Percentiles rank a stretch among this genome's conserved stretches.
Conservation (phyloP, 2,888 invertebrate species). For the Volucella inanis region DNA sequence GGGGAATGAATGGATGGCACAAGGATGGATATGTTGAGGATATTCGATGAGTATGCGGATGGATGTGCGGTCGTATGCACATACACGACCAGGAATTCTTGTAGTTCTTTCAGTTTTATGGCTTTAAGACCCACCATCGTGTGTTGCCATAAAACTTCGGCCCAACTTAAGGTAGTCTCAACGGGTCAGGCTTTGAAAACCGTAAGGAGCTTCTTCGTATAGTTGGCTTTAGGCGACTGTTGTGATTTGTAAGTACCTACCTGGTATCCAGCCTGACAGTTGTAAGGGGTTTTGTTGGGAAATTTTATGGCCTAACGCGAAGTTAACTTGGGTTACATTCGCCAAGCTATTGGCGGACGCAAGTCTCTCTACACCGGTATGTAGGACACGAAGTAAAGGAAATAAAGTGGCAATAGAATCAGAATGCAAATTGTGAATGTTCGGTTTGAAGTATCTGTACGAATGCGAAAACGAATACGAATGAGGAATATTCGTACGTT, state of each 20-base stretch:
- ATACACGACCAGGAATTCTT: constrained; percentile 51
- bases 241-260: constrained; percentile 27
- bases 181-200: neutral
- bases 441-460: neutral
- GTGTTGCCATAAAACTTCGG: constrained; percentile 44
- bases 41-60: constrained; percentile 61
- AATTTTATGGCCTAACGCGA: constrained; percentile 39
- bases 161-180: neutral
- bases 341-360: constrained; percentile 18
- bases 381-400: constrained; percentile 4
- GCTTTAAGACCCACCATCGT: constrained; percentile 44
- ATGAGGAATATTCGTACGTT: neutral
- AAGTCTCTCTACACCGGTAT: neutral
- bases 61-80: constrained; percentile 30
- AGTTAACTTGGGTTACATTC: constrained; percentile 36
- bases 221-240: neutral
- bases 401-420: neutral
- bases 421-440: neutral
- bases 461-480: too few relatives aligned
- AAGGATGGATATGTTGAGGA: constrained; percentile 67
- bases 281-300: neutral
- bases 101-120: constrained; percentile 61
- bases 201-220: neutral
- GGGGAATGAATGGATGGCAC: constrained; percentile 55
- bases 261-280: too few relatives aligned